Conservation (phyloP, 2,797 vertebrate genomes). For the Apogon hyalosoma region DNA sequence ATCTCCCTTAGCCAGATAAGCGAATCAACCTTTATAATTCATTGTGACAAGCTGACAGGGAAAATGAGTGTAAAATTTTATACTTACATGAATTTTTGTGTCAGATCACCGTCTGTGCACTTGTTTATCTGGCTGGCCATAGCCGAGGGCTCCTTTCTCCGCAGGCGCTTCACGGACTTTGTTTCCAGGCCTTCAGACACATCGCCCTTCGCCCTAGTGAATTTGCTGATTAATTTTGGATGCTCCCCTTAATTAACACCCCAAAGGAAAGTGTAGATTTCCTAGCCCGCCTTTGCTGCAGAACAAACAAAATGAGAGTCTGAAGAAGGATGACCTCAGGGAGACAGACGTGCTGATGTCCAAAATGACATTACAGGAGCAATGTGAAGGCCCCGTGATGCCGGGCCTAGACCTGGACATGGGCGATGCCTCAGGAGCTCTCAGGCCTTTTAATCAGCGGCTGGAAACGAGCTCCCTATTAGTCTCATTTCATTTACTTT, state of each 20-base stretch:
- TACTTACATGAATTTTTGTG: constrained; percentile 99
- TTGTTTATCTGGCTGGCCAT: constrained; percentile 91
- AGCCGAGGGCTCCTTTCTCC: constrained; percentile 94
- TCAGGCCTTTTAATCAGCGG: constrained; percentile 94
- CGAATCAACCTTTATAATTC: constrained; percentile 99
- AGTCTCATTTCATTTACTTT: constrained; percentile 96
- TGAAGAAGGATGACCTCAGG: constrained; percentile 93
- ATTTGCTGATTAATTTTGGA: constrained; percentile 99
- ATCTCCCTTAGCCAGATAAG: constrained; percentile 91
- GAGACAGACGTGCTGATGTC: constrained; percentile 90
- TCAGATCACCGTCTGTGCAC: constrained; percentile 94
- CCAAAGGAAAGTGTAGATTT: constrained; percentile 95
- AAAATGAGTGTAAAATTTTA: constrained; percentile 99
- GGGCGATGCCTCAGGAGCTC: constrained; percentile 93
- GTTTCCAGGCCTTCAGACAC: constrained; percentile 95
- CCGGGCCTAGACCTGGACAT: constrained; percentile 84
- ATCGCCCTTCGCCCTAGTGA: constrained; percentile 98
- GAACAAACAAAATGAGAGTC: constrained; percentile 87
- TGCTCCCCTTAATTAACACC: constrained; percentile 99
- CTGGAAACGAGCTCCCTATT: constrained; percentile 92
- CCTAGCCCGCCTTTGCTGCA: constrained; percentile 85
- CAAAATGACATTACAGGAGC: constrained; percentile 93
- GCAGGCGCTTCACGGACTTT: constrained; percentile 87
- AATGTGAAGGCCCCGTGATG: constrained; percentile 83
- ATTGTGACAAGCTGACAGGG: constrained; percentile 99